Evolutionary conservation across 2,797 vertebrate species (phyloP).

Genomic region (Crax fasciolata): DNA sequence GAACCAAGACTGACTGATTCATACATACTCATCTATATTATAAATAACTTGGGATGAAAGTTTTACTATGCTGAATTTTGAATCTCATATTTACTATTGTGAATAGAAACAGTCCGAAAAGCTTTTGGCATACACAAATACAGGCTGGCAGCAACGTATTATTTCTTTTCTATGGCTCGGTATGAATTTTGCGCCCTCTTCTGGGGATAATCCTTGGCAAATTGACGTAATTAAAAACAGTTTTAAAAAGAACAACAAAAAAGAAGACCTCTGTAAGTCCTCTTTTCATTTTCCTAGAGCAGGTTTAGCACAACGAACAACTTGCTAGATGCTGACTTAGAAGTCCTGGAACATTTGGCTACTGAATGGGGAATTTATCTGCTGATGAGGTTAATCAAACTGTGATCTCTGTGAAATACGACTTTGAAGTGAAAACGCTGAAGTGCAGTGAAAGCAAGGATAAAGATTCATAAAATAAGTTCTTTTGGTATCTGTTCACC

Average conservation of each 20-base stretch:
- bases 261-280: rapidly evolving
- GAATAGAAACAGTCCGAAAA: neutral
- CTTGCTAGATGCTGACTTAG: neutral
- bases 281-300: neutral
- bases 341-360: neutral
- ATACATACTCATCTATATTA: neutral
- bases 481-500: neutral
- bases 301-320: neutral
- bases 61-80: neutral
- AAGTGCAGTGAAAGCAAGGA: neutral
- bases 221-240: neutral
- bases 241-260: neutral
- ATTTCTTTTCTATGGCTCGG: neutral
- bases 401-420: neutral
- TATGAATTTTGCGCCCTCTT: slow-evolving; percentile 73
- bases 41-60: neutral
- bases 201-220: slow-evolving; percentile 60
- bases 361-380: neutral
- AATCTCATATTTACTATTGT: neutral
- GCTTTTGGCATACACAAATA: neutral
- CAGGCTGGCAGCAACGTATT: rapidly evolving
- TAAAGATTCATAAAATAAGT: neutral
- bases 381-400: neutral
- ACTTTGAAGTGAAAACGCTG: neutral
- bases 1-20: neutral